Conservation (phyloP, 2,113 vertebrate genomes). For the Callithrix jacchus region DNA sequence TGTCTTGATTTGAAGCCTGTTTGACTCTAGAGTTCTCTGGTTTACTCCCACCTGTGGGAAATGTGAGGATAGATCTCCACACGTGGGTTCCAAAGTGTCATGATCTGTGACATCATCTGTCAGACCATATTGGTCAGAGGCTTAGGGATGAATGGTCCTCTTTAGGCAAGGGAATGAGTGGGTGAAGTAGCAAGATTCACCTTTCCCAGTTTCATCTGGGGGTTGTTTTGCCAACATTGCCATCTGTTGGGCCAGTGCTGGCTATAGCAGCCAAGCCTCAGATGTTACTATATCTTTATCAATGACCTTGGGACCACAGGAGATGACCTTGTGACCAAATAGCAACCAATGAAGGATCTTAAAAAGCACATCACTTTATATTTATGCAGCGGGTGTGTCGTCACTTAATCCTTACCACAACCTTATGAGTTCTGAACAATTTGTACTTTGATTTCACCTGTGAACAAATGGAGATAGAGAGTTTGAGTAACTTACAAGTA, state of each 20-base stretch:
- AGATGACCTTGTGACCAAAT: neutral
- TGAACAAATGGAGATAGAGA: neutral
- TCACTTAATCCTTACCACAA: neutral
- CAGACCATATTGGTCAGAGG: neutral
- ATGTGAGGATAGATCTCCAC: neutral
- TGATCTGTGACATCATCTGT: neutral
- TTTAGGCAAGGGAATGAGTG: neutral
- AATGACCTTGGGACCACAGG: neutral
- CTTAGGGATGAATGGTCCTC: neutral
- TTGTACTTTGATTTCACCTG: neutral
- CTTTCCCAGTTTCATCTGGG: neutral
- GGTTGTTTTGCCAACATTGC: neutral
- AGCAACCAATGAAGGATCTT: neutral
- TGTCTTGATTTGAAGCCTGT: neutral
- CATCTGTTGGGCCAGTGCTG: neutral
- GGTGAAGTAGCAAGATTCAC: neutral
- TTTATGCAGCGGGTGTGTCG: neutral
- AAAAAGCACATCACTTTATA: neutral
- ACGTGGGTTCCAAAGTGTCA: neutral
- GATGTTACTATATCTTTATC: neutral
- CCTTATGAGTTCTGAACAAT: neutral
- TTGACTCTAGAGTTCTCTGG: neutral
- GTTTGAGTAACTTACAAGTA: neutral
- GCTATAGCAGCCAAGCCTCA: neutral
- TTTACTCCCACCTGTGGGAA: neutral